Base-by-base conservation (phyloP, 2,113 vertebrate genomes). In the Tenebrosternarchus preto region DNA sequence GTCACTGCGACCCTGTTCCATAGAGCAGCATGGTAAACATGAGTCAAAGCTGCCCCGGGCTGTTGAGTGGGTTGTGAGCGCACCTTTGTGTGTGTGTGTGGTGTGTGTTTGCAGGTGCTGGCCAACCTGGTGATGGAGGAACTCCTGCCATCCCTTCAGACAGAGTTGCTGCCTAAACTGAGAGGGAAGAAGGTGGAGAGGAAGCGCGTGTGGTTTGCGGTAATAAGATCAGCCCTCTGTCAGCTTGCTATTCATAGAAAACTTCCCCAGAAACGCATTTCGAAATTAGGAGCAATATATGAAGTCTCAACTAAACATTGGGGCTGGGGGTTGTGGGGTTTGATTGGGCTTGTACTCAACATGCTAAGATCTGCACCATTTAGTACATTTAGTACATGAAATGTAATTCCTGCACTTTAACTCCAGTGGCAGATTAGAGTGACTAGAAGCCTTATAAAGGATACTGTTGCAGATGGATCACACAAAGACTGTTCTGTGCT, bases 71-170 rank as follows among this genome's bases (percentile, higher is more conserved):
- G 4, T 29, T 1, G 11, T 29, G 24, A 50, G 43, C 11, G 12
- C 12, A 12, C 33, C 33, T 36, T 36, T 77, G 67, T 77, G 17
- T 82, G 72, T 70, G 63, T 60, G 19, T 17, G 53, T 82, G 74
- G n/a, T 77, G 24, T 57, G 31, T 72, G 3, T 79, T 12, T 78
- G 5, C 36, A 93, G 92, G 91, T 92, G 83, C 88, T 98, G 84
- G 94, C 95, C 50, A 94, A 93, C 85, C 92, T 96, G 85, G 93
- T 97, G 86, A 96, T 98, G 95, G 96, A 96, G 85, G 95, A 98
- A 1, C 92, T 96, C 64, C 90, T 97, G 77, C 94, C 96, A 2
- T 94, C 94, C 73, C 92, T 98, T 74, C 96, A 98, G 87, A 94
- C 90, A 0, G 95, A 96, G 85, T 90, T 98, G 71, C 89, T 96